Percentiles rank a stretch among this genome's conserved stretches.
phyloP scores from a whole-genome alignment of 2,113 vertebrate genomes.

The Ifrita kowaldi region DNA sequence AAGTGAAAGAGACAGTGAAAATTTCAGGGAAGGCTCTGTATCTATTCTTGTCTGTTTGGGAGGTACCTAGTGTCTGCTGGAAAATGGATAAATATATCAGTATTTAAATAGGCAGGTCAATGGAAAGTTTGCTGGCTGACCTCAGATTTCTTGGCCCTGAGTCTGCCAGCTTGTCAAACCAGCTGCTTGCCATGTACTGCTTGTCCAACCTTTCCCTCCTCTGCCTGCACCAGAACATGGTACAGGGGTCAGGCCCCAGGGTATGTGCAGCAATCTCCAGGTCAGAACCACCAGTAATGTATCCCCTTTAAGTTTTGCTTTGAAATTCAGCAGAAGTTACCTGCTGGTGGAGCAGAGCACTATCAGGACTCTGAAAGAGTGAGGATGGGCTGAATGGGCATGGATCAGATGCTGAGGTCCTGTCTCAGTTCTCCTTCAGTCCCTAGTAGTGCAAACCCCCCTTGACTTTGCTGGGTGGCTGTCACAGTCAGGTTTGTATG shows the following conservation, averaged over 20 bases:
- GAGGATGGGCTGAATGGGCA: not conserved
- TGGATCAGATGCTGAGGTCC: not conserved
- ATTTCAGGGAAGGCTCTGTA: not conserved
- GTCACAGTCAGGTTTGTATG: not conserved
- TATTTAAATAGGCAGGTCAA: not conserved
- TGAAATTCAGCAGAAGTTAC: not conserved
- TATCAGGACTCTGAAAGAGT: not conserved
- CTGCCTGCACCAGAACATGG: not conserved
- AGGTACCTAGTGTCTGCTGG: not conserved
- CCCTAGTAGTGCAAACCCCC: not conserved
- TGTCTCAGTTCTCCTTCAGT: not conserved
- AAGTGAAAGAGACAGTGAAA: not conserved
- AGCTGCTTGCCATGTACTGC: not conserved
- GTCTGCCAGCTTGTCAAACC: not conserved
- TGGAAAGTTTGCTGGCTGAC: not conserved
- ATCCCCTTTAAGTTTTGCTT: not conserved
- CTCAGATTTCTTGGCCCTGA: not conserved
- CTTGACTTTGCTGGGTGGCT: not conserved
- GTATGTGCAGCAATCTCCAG: not conserved
- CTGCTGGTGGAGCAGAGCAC: not conserved
- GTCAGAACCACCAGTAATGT: not conserved
- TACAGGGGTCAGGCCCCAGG: not conserved
- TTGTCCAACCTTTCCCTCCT: not conserved
- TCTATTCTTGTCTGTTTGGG: not conserved
- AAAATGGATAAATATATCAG: not conserved